These are phyloP conservation scores for Parthenolecanium corni DNA, from an alignment of 2,888 invertebrate species.

Conservation along the genomic window DNA sequence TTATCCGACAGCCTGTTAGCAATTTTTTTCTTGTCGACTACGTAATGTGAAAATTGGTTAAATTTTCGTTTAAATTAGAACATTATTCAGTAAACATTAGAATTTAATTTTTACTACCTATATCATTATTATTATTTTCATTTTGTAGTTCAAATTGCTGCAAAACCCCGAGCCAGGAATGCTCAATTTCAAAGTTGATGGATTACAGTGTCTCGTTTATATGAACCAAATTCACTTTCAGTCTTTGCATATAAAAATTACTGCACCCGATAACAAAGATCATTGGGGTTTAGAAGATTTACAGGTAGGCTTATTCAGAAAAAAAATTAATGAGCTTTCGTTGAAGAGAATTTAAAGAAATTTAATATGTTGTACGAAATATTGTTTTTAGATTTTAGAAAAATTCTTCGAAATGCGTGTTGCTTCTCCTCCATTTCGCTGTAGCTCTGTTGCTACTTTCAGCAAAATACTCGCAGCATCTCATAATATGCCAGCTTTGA, in stretches of 20 bases:
- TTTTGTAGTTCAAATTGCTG: not conserved
- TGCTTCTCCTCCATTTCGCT: conserved; percentile 80
- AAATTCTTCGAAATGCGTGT: conserved; percentile 85
- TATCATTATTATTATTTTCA: no score
- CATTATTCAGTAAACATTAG: no score
- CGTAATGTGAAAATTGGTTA: no score
- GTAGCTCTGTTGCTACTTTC: conserved; percentile 76
- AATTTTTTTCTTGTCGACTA: no score
- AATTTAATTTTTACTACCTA: no score
- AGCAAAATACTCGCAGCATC: conserved; percentile 74
- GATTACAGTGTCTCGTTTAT: conserved; percentile 72
- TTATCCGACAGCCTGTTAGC: no score
- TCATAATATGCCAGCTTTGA: conserved; percentile 69
- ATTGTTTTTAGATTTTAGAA: conserved; percentile 57
- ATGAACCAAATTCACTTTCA: conserved; percentile 81
- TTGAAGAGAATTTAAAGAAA: not conserved
- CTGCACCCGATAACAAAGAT: conserved; percentile 72
- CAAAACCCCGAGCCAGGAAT: conserved; percentile 64
- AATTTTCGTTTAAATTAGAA: no score
- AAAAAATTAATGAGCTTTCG: not conserved
- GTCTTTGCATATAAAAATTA: conserved; percentile 74
- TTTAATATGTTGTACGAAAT: not conserved
- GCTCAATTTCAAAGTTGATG: conserved; percentile 80
- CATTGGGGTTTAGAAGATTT: conserved; percentile 78
- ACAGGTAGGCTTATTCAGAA: conserved; percentile 46